Percentiles rank a stretch among this genome's conserved stretches.
Evolutionary conservation across 1,140 invertebrate genomes (phyloP).

Genomic region (Saccostrea glomerata): DNA sequence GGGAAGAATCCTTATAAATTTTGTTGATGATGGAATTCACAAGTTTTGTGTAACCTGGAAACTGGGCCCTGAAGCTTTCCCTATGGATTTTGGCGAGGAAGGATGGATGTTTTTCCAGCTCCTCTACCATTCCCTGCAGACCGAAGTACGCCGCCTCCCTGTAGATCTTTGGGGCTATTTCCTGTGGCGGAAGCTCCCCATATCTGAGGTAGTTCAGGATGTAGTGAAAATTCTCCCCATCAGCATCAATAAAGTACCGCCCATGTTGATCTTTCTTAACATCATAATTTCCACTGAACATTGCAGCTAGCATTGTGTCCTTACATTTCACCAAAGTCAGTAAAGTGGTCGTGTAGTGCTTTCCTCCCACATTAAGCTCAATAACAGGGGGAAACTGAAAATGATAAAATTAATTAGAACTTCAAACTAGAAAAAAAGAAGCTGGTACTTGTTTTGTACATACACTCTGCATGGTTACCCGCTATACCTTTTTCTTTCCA

Average conservation of each 20-base stretch:
- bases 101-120: constrained; percentile 64
- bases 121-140: constrained; percentile 63
- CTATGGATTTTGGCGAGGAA: constrained; percentile 64
- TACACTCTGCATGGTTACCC: background rate
- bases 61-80: constrained; percentile 60
- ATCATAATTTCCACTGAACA: constrained; percentile 76
- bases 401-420: background rate
- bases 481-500: too few species aligned
- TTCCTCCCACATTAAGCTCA: constrained; percentile 76
- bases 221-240: constrained; percentile 68
- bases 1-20: constrained; percentile 40
- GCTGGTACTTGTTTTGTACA: too few species aligned
- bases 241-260: constrained; percentile 74
- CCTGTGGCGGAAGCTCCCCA: constrained; percentile 65
- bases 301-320: constrained; percentile 75
- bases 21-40: constrained; percentile 57
- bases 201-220: constrained; percentile 71
- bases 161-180: constrained; percentile 63
- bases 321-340: constrained; percentile 70
- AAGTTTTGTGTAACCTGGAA: constrained; percentile 59
- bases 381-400: constrained; percentile 69
- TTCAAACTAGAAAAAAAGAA: background rate
- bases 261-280: constrained; percentile 72
- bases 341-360: constrained; percentile 70
- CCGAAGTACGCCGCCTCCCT: constrained; percentile 72